A percentile compares a stretch with the other conserved stretches of the same genome.
Evolutionary conservation across 2,797 vertebrate species (phyloP).

Genomic region (Pangasius larnaudii): DNA sequence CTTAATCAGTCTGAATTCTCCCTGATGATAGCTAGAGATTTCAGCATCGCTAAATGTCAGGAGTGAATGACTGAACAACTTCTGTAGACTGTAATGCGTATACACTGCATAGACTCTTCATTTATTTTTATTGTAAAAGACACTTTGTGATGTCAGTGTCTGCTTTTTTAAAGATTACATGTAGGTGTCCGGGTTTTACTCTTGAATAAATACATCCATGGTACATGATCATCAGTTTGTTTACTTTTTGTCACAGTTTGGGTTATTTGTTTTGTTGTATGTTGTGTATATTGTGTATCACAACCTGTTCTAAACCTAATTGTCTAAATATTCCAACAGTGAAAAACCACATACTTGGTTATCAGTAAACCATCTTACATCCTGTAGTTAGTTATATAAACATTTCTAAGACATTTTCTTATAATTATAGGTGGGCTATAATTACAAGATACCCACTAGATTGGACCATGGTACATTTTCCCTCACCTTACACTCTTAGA

Average conservation of each 20-base stretch:
- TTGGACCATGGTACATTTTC: neutral
- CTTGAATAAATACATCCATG: neutral
- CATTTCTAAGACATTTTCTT: neutral
- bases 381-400: constrained; percentile 11
- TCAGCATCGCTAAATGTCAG: neutral
- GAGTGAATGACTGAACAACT: neutral
- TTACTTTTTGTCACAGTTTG: neutral
- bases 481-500: neutral
- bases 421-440: neutral
- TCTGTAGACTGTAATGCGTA: neutral
- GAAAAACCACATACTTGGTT: neutral
- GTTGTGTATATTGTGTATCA: neutral
- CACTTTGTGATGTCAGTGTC: no score
- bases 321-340: neutral
- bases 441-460: neutral
- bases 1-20: neutral
- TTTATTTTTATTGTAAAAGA: neutral
- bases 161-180: neutral
- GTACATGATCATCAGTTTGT: neutral
- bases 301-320: neutral
- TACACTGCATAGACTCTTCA: neutral
- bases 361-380: constrained; percentile 9
- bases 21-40: neutral
- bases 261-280: neutral
- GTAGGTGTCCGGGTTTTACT: neutral